Evolutionary conservation across 2,888 invertebrate genomes (phyloP), one percentile per base, ranked within the genome.

Genomic region (Agriopis marginaria): DNA sequence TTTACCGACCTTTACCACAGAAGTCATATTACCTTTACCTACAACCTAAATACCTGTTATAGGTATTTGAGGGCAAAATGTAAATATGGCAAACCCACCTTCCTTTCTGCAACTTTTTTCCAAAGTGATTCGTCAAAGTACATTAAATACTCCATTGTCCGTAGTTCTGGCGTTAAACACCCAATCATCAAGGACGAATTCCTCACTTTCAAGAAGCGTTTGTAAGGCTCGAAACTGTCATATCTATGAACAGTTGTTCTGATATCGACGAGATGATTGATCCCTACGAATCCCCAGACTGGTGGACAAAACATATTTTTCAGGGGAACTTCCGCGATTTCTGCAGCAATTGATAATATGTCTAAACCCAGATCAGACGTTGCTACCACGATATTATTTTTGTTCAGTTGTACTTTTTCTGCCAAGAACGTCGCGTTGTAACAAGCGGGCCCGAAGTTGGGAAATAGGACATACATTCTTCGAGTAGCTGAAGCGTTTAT

Each of bases 201-300:
- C 64, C 79, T 89, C 5, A 94, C 93, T 82, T 87, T 95, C 10
- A 90, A 76, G 56, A 93, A 94, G 81, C 95, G 91, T 63, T 82
- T 83, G 75, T 94, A 95, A 0, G 95, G 95, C 71, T 91, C 84
- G 79, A 94, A 94, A 50, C 92, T 83, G 74, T 95, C 88, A 70
- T 94, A 94, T 79, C 90, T 93, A 76, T 95, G 95, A 60, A 95
- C 79, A n/a, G 94, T 94, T 53, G 93, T 95, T 67, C 85, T 86
- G 14, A 95, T 81, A 81, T 96, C 96, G 7, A 96, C 90, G 66
- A 95, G 90, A 47, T 94, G 92, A 77, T 95, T 95, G 32, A 95
- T 82, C 12, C 95, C 96, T 42, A 95, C 88, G 75, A 95, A 96
- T 9, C 96, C 96, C 96, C 96, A 96, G 7, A 96, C 95, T 44